Evolutionary conservation across 2,113 vertebrate genomes (phyloP), one percentile per base, ranked within the genome.

Genomic region (Semicossyphus pulcher): DNA sequence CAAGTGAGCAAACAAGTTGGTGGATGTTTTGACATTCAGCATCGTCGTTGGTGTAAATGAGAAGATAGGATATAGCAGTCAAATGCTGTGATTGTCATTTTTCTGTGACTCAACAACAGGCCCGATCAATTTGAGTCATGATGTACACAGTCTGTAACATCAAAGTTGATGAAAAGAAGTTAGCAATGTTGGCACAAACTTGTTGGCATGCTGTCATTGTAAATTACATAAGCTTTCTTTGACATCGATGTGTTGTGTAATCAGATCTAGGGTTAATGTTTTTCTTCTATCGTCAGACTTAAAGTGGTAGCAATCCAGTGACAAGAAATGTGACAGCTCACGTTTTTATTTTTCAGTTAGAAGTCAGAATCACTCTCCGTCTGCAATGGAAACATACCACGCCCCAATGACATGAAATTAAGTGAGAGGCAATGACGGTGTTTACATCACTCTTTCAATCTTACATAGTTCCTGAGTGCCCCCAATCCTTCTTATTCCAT

Each of bases 291-390:
- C n/a, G 16, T 31, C 1, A 68, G 18, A 83, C 72, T 66, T 57
- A 83, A 81, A 86, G 41, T 48, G 36, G 12, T 64, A 83, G 54
- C 5, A 39, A 7, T 32, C 10, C 14, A 36, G 45, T 64, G 34
- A 36, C n/a, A 25, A 58, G 26, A 52, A 64, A 54, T 42, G 31
- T 20, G 12, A 62, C 31, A 11, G 4, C 15, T 77, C 57, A 23
- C 0, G 0, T n/a, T 37, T 63, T 32, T 67, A 32, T 6, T 36
- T 58, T 32, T 25, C 6, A 14, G 32, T 5, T 70, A 15, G 2
- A 39, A 53, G 26, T 67, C 71, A 58, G 2, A 31, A 28, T 44
- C 26, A 5, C 3, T 6, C 3, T 53, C 16, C 18, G 5, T 36
- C 7, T 14, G 6, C 25, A 3, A 2, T 32, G 28, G 26, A 51